phyloP scores from a whole-genome alignment of 2,888 invertebrate species.

The Leptura quadrifasciata region DNA sequence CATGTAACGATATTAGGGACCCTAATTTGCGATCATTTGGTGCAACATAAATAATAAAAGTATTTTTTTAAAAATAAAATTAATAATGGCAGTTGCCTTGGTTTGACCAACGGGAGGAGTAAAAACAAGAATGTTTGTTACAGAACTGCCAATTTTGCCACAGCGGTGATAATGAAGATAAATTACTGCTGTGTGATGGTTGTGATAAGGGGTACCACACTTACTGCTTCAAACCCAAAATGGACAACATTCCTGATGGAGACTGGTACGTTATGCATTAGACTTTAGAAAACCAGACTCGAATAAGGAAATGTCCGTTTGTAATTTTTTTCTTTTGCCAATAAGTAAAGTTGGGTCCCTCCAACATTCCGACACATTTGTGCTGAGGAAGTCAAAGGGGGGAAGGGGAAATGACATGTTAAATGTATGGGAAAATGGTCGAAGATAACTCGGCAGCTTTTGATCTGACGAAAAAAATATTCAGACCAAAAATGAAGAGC shows the following conservation, averaged over 20 bases:
- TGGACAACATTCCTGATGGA: constrained; percentile 97
- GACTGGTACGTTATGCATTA: constrained; percentile 88
- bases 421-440: too few species aligned
- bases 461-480: too few species aligned
- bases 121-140: constrained; percentile 63
- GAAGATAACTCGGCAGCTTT: too few species aligned
- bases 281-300: too few species aligned
- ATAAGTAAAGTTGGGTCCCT: too few species aligned
- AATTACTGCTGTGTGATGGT: constrained; percentile 95
- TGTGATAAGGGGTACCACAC: constrained; percentile 99
- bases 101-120: neutral
- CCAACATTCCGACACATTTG: too few species aligned
- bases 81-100: neutral
- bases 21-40: neutral
- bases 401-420: too few species aligned
- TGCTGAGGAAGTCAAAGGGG: too few species aligned
- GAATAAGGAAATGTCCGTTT: too few species aligned
- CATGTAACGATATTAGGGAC: neutral
- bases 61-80: neutral
- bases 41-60: neutral
- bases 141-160: constrained; percentile 99
- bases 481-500: too few species aligned
- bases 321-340: too few species aligned
- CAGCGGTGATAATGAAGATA: constrained; percentile 96
- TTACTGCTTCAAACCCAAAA: constrained; percentile 97